Base-by-base conservation (phyloP, 2,888 invertebrate genomes). In the Amphiduros pacificus region DNA sequence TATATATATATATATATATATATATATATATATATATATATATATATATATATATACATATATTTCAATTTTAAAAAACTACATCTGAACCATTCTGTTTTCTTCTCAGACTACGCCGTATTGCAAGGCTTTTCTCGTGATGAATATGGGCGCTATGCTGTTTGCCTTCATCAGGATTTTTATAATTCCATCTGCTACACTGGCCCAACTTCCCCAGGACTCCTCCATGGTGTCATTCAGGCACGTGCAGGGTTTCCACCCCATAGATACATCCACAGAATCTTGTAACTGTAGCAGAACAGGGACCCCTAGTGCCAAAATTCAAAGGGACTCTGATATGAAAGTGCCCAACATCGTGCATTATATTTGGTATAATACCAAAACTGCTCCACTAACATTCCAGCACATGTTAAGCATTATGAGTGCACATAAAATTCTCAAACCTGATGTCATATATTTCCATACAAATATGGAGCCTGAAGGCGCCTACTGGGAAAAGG, bases 311-410 rank as follows among this genome's bases (percentile, higher is more conserved):
- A 9, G 20, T 4, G 11, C 31, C 31, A 31, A 11, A 2, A 31
- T n/a, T 4, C 20, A 26, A 31, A 48, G 48, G 48, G n/a, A 44
- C 9, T 9, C 26, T 11, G 32, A 31, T 9, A 51, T 32, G 22
- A 49, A 49, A 26, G 41, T 71, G 2, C 71, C 71, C 11, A 71
- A 70, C 57, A 65, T 71, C 26, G 71, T 72, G 2, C 71, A 71
- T 54, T 71, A 66, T 55, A 68, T 71, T 27, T 71, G 71, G 71
- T 70, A 62, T 56, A 70, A 70, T 58, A 62, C 63, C 27, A 56
- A 63, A 50, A 41, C 62, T 3, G 36, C 24, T 5, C 60, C 59
- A 14, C 51, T 71, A 17, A 62, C 66, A 51, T 71, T 71, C 51
- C 66, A 71, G 49, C 71, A 71, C 59, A 66, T 71, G 66, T 56